Base-by-base conservation (phyloP, 2,797 vertebrate genomes). In the Tapirus indicus region DNA sequence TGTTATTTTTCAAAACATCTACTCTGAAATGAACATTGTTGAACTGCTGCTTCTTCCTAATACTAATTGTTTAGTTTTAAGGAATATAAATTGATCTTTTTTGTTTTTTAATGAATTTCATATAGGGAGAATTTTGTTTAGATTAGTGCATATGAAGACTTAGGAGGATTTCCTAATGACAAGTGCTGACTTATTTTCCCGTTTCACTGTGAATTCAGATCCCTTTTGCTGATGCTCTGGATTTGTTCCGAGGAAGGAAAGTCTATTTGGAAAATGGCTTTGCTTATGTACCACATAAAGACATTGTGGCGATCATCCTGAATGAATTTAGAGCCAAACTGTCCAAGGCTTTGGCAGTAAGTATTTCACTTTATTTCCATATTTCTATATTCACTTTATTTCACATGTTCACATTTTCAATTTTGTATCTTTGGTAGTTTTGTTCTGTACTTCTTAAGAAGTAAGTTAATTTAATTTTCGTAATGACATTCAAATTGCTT, bases 311-410 rank as follows among this genome's bases (percentile, higher is more conserved):
- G 1, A 99, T 99, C 79, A 99, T 99, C 83, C 98, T 98, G 94
- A 99, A 99, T 90, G 99, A 99, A 97, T 99, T 99, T 92, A 99
- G 99, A 98, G 99, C 99, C 16, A 99, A 99, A 77, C 98, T 99
- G 4, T 99, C 99, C 20, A 99, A 99, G 99, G 99, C 99, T 25
- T 99, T 99, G 21, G 99, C 99, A 66, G 99, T 99, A 99, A 99
- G 99, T 99, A 49, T 88, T 27, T 88, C 41, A n/a, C 56, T 90
- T 88, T 90, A 84, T 95, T 78, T 92, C 29, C 52, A 23, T 78
- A 85, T 92, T 77, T 94, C 32, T 47, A 12, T 75, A 74, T 88
- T 69, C 79, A 25, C 35, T 91, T 91, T 90, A 93, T 95, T 75
- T 95, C 44, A 21, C 32, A 86, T 82, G 69, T 77, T 62, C 86